Evolutionary conservation across 2,797 vertebrate genomes (phyloP), one percentile per base, ranked within the genome.

Genomic region (Otus scops): DNA sequence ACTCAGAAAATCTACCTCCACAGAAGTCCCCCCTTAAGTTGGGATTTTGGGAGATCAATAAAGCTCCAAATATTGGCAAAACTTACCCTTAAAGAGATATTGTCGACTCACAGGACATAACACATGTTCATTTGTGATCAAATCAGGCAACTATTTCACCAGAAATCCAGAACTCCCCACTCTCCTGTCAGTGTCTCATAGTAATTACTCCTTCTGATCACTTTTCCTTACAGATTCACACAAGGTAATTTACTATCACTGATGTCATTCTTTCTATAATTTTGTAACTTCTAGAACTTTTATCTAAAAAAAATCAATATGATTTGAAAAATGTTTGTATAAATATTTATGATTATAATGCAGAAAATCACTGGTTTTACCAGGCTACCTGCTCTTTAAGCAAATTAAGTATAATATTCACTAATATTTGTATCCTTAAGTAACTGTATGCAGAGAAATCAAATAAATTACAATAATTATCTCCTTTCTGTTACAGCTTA

Each of bases 81-180:
- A 54, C 6, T 54, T 71, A 53, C 14, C 9, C 30, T 84, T 68
- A 45, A 85, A 78, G 22, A 71, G 11, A 4, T 22, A 38, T 13
- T 10, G 18, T 36, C 65, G 68, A 26, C 51, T 93, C 22, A 56
- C 9, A 48, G 21, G 69, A 71, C 22, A 22, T 28, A 75, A 45
- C 4, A 41, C 0, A 0, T 7, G 23, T 60, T 85, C 45, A 20
- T 1, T 2, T 34, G 28, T 85, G 64, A 38, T 16, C 7, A 7
- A 68, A 81, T 56, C 9, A 32, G 36, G 48, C 39, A 85, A 84
- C 92, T 89, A 79, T 73, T 93, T 86, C 32, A 77, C 38, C 45
- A 87, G 43, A 51, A 86, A 91, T 78, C 26, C 27, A 54, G 56
- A 91, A 45, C 26, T 81, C 11, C 17, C 7, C 21, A 34, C 41